phyloP scores from a whole-genome alignment of 2,888 invertebrate species.

The Priapulus caudatus region DNA sequence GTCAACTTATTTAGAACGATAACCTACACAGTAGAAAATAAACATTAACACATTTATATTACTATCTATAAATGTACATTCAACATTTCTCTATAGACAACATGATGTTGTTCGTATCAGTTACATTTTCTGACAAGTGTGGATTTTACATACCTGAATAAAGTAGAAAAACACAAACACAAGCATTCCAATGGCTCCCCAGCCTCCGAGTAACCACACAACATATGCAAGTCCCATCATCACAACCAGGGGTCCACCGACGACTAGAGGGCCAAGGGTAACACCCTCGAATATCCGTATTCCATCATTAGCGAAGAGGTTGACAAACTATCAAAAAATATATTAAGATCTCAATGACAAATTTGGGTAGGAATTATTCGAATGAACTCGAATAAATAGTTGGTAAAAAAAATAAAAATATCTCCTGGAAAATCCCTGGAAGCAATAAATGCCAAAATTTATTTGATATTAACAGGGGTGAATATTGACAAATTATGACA shows the following conservation, averaged over 20 bases:
- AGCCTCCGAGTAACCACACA: slow-evolving; percentile 37
- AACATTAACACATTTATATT: no score
- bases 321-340: slow-evolving; percentile 34
- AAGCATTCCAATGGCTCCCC: slow-evolving; percentile 37
- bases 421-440: no score
- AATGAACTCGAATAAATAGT: no score
- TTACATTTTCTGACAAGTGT: no score
- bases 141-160: slow-evolving; percentile 38
- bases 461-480: no score
- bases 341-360: not conserved
- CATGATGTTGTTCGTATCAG: no score
- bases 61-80: no score
- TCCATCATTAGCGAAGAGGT: slow-evolving; percentile 40
- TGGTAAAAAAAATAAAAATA: not conserved
- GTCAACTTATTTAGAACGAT: no score
- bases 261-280: slow-evolving; percentile 37
- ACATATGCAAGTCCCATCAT: slow-evolving; percentile 36
- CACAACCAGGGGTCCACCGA: slow-evolving; percentile 38
- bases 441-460: no score
- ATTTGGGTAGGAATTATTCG: not conserved
- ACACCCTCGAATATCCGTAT: slow-evolving; percentile 40
- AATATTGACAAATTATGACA: no score
- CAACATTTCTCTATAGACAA: no score
- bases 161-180: slow-evolving; percentile 36
- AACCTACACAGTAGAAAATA: no score